Percentiles rank a stretch among this genome's conserved stretches.
phyloP scores from a whole-genome alignment of 2,888 invertebrate species.

The Achlya flavicornis region DNA sequence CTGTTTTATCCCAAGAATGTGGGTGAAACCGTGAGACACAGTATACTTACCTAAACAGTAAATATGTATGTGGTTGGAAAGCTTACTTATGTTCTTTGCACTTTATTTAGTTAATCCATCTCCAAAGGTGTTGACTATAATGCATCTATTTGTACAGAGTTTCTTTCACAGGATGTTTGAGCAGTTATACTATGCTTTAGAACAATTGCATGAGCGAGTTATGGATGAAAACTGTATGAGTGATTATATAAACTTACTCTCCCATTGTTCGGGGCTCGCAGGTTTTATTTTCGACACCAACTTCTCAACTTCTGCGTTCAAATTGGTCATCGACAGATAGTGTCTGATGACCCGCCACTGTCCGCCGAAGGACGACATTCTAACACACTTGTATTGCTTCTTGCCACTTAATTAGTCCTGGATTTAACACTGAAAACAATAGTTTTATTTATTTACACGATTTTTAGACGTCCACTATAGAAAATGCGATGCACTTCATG shows the following conservation, averaged over 20 bases:
- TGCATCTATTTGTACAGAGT: too few relatives aligned
- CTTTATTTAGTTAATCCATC: too few relatives aligned
- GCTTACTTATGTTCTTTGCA: too few relatives aligned
- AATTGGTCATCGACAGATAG: constrained; percentile 65
- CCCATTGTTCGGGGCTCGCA: constrained; percentile 70
- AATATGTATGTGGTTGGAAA: too few relatives aligned
- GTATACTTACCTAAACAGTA: too few relatives aligned
- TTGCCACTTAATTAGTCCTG: neutral
- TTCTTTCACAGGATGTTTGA: too few relatives aligned
- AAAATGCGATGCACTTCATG: constrained; percentile 8
- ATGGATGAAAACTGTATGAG: neutral
- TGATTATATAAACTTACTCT: constrained; percentile 57
- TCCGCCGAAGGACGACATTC: constrained; percentile 71
- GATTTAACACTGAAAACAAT: neutral
- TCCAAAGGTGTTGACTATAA: too few relatives aligned
- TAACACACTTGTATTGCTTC: neutral
- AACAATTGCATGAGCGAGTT: neutral
- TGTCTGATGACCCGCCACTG: constrained; percentile 76
- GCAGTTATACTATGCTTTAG: neutral
- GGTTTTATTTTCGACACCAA: constrained; percentile 67
- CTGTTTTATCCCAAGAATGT: too few relatives aligned
- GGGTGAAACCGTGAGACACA: too few relatives aligned
- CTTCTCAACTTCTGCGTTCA: constrained; percentile 71
- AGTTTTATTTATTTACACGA: neutral
- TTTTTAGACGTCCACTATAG: neutral